Conservation (phyloP, 2,797 vertebrate genomes). For the Etheostoma perlongum region DNA sequence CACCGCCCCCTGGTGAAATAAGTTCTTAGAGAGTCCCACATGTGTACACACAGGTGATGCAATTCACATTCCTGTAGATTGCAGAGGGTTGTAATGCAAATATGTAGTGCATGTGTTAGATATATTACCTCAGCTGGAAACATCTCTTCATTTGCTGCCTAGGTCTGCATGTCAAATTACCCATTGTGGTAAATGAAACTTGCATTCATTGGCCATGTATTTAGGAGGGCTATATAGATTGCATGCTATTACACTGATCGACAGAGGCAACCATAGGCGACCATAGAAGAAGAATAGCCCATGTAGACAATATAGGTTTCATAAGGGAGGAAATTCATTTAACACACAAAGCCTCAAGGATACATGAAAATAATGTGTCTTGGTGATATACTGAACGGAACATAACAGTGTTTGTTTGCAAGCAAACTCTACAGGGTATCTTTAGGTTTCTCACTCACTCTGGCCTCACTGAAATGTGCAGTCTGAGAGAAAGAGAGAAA, state of each 20-base stretch:
- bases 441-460: slow-evolving; percentile 5
- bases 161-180: background rate
- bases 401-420: slow-evolving; percentile 29
- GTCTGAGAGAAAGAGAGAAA: background rate
- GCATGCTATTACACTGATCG: background rate
- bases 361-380: background rate
- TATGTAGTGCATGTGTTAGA: background rate
- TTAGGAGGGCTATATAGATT: too few relatives aligned
- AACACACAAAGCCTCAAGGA: background rate
- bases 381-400: slow-evolving; percentile 1
- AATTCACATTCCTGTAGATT: background rate
- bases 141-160: background rate
- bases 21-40: too few relatives aligned
- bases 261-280: background rate
- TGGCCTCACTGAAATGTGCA: slow-evolving; percentile 21
- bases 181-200: slow-evolving; percentile 7
- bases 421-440: slow-evolving; percentile 10
- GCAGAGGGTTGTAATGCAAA: background rate
- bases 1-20: too few relatives aligned
- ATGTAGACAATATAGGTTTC: background rate
- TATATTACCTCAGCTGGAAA: background rate
- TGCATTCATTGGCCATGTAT: background rate
- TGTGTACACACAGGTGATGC: background rate
- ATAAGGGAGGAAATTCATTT: background rate
- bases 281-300: background rate